Conservation (phyloP, 2,888 invertebrate genomes). For the Podotricha telesiphe region DNA sequence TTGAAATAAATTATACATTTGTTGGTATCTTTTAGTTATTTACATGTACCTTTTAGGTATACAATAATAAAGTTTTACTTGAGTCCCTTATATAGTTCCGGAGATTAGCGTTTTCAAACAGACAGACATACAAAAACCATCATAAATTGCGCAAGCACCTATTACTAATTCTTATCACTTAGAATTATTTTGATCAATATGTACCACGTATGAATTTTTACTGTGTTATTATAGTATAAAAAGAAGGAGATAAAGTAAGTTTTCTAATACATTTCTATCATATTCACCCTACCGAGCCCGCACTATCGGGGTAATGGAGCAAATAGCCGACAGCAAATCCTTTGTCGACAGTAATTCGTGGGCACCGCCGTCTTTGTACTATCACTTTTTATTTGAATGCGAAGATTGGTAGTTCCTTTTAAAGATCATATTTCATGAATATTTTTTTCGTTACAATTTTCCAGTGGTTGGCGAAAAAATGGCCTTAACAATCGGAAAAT, state of each 20-base stretch:
- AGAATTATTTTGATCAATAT: too few relatives aligned
- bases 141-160: too few relatives aligned
- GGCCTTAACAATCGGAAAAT: not conserved
- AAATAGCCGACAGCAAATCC: constrained; percentile 65
- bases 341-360: constrained; percentile 63
- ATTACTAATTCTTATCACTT: too few relatives aligned
- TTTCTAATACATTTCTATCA: constrained; percentile 2
- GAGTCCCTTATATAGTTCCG: too few relatives aligned
- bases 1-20: too few relatives aligned
- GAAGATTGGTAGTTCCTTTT: constrained; percentile 18
- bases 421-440: constrained; percentile 5
- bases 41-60: too few relatives aligned
- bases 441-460: not conserved
- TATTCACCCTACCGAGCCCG: constrained; percentile 46
- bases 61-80: too few relatives aligned
- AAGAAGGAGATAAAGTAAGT: not conserved
- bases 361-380: constrained; percentile 53
- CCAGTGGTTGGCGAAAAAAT: not conserved
- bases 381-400: constrained; percentile 44
- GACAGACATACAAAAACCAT: too few relatives aligned
- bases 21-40: too few relatives aligned
- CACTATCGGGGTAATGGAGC: constrained; percentile 66
- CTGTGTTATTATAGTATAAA: not conserved
- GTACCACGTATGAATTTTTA: too few relatives aligned
- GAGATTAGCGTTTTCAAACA: too few relatives aligned